Base-by-base conservation (phyloP, 2,113 vertebrate species). In the Ondatra zibethicus region DNA sequence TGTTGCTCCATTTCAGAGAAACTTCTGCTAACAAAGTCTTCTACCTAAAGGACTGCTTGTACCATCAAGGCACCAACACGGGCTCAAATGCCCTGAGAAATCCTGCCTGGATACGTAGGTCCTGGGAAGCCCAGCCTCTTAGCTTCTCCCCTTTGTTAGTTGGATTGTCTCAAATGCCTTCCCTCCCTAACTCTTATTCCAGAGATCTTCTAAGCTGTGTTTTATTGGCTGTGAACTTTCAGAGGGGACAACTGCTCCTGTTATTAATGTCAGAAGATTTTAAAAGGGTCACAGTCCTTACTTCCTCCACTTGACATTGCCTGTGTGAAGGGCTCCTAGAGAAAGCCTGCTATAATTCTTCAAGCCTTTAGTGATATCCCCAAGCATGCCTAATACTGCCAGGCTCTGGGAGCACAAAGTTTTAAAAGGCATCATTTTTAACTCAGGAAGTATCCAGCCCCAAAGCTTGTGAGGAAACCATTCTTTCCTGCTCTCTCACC, bases 391-490 rank as follows among this genome's bases (percentile, higher is more conserved):
- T 10, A 7, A 27, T 36, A 17, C 58, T 75, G 19, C 72, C 23
- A 27, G 29, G 31, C 33, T 10, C 39, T 29, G 27, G 21, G 25
- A 33, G 0, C 17, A 11, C 2, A 0, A 14, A n/a, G 42, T 31
- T 23, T 27, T 52, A 42, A 58, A 17, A 50, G n/a, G 14, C 2
- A 5, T 42, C 0, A 36, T 25, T 55, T 17, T 81, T 47, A 0
- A 36, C 63, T 88, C 17, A 7, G n/a, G 36, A 70, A 29, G 3
- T 25, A 36, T 31, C 25, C 2, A 27, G 55, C 42, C 29, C 50
- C 3, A 0, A 1, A 16, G 14, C 16, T 39, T 14, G 3, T 7
- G 0, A 0, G 2, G 10, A 39, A 12, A 5, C 33, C 84, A 78
- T n/a, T 13, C 52, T 94, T 39, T 36, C 45, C 58, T 52, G 4